A percentile compares a stretch with the other conserved stretches of the same genome.
Evolutionary conservation across 2,888 invertebrate genomes (phyloP).

Genomic region (Hypena proboscidalis): DNA sequence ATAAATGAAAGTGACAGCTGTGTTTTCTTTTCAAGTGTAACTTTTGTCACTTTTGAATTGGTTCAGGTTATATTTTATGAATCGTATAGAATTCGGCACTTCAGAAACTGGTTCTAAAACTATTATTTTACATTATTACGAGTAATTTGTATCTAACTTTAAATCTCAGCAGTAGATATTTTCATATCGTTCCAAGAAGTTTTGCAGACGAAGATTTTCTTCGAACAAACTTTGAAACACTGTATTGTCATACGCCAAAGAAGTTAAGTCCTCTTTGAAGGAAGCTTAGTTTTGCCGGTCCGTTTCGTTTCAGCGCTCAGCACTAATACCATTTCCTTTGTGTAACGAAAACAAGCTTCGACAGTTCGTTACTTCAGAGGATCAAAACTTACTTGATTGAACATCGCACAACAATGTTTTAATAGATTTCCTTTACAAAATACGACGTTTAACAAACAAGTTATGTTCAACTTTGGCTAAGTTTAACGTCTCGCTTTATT

Average conservation of each 20-base stretch:
- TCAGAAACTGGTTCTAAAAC: too few relatives aligned
- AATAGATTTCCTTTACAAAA: not conserved
- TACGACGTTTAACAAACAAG: not conserved
- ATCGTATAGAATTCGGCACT: too few relatives aligned
- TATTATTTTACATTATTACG: too few relatives aligned
- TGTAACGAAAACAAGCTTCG: constrained; percentile 11
- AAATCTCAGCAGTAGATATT: too few relatives aligned
- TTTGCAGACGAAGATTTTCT: not conserved
- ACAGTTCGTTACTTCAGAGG: constrained; percentile 9
- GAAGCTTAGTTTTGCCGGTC: constrained; percentile 16
- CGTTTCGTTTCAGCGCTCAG: not conserved
- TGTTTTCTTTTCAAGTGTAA: too few relatives aligned
- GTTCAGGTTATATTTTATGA: too few relatives aligned
- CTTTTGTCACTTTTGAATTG: too few relatives aligned
- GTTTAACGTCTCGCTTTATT: too few relatives aligned
- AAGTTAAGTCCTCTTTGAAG: constrained; percentile 29
- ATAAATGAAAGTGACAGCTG: too few relatives aligned
- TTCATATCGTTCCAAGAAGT: too few relatives aligned
- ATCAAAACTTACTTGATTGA: constrained; percentile 7
- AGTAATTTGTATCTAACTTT: too few relatives aligned
- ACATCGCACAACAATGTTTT: not conserved
- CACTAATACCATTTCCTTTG: constrained; percentile 17
- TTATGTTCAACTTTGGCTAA: too few relatives aligned
- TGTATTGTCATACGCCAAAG: constrained; percentile 2
- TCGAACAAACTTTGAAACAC: not conserved